Evolutionary conservation across 2,888 invertebrate genomes (phyloP), one percentile per base, ranked within the genome.

Genomic region (Drosophila formosana): DNA sequence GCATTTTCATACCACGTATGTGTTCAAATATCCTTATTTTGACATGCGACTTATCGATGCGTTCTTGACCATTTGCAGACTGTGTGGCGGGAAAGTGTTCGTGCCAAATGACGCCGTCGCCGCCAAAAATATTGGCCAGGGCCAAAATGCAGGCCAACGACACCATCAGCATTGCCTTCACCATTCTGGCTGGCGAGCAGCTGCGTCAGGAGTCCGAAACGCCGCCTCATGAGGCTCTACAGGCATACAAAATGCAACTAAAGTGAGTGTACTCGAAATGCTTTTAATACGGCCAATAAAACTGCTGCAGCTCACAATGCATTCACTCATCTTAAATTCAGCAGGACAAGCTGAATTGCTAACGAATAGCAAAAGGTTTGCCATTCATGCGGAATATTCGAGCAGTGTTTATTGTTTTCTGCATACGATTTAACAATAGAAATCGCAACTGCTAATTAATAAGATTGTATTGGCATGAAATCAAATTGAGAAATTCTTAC

Each of bases 71-170:
- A 2, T 18, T 51, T 53, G 13, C 66, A 92, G 92, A 90, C 53
- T 92, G 92, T 60, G 82, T 90, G 11, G 75, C 72, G 3, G 87
- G 80, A 1, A 74, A 85, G 3, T 92, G 92, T 50, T 84, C 90
- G 3, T 92, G 92, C 34, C 76, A 82, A 26, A 79, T 88, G 63
- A 50, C 77, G 0, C 53, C 75, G 3, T 49, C 64, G 2, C 80
- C 90, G 13, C 91, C 92, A 0, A 75, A 75, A 23, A 82, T 91
- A 0, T 56, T 72, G 11, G 63, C 82, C 43, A 64, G 58, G 9
- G 83, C 82, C 6, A 78, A 79, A 41, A 75, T 91, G 64, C 71
- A 77, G 1, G 56, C 68, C 0, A 89, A 87, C 53, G 85, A 88
- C 9, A 87, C 82, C 4, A 82, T 92, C 4, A 77, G 72, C 43